Evolutionary conservation across 92 coral and sea anemone species (phyloP).

Genomic region (Porites rus): DNA sequence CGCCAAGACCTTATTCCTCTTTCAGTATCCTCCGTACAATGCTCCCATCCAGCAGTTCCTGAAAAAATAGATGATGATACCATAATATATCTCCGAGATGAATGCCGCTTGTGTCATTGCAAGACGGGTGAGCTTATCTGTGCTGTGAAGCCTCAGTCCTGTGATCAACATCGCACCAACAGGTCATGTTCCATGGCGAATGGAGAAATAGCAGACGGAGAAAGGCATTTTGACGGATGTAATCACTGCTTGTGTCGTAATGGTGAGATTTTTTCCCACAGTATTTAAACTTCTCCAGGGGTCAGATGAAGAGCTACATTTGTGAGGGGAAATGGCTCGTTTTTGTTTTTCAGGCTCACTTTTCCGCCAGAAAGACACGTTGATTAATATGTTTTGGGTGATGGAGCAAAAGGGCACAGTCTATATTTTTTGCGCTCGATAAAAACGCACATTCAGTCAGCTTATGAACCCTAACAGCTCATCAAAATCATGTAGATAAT

Average conservation of each 20-base stretch:
- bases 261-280: conserved; percentile 62
- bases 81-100: conserved; percentile 67
- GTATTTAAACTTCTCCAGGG: too few species aligned
- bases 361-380: too few species aligned
- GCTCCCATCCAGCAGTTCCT: conserved; percentile 14
- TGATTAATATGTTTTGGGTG: too few species aligned
- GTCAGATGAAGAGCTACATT: background rate
- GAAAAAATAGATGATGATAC: conserved; percentile 56
- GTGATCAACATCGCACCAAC: conserved; percentile 37
- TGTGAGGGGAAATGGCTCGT: background rate
- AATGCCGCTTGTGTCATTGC: conserved; percentile 89
- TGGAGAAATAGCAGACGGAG: conserved; percentile 72
- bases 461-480: too few species aligned
- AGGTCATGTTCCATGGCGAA: conserved; percentile 73
- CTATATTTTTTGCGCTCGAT: too few species aligned
- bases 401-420: too few species aligned
- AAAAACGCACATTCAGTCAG: too few species aligned
- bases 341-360: too few species aligned
- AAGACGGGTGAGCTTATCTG: conserved; percentile 67
- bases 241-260: conserved; percentile 88
- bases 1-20: too few species aligned
- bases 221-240: conserved; percentile 90
- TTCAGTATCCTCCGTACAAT: background rate
- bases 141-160: conserved; percentile 59
- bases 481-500: too few species aligned